Conservation (phyloP, 2,888 invertebrate species). For the Parnassius glacialis region DNA sequence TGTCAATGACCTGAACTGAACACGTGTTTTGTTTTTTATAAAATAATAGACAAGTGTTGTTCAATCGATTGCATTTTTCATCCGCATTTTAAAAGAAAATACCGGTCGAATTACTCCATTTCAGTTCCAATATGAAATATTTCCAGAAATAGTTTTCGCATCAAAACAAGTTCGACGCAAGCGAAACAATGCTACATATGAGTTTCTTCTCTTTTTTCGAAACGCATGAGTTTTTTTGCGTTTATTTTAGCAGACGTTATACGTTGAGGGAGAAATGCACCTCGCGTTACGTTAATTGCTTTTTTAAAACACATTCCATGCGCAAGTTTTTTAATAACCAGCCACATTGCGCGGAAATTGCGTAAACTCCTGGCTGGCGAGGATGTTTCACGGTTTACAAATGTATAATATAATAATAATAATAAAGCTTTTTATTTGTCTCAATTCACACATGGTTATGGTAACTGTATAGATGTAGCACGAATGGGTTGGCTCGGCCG, state of each 20-base stretch:
- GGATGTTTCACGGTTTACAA: constrained; percentile 2
- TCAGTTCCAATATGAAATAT: constrained; percentile 5
- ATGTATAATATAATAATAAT: not conserved
- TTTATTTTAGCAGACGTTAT: constrained; percentile 16
- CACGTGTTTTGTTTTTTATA: too few relatives aligned
- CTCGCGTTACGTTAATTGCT: constrained; percentile 39
- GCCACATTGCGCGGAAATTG: constrained; percentile 38
- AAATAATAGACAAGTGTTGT: too few relatives aligned
- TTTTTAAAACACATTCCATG: constrained; percentile 38
- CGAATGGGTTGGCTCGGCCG: too few relatives aligned
- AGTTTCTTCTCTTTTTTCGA: constrained; percentile 18
- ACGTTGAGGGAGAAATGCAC: constrained; percentile 23
- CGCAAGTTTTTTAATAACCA: constrained; percentile 57
- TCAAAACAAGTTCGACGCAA: constrained; percentile 1
- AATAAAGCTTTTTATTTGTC: too few relatives aligned
- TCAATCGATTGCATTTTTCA: not conserved
- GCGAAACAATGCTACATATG: constrained; percentile 13
- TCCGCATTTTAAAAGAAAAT: constrained; percentile 5
- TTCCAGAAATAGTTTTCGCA: not conserved
- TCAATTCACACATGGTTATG: too few relatives aligned
- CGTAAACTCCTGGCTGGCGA: constrained; percentile 24
- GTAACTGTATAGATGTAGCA: too few relatives aligned
- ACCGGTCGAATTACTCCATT: constrained; percentile 1
- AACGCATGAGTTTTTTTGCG: constrained; percentile 19
- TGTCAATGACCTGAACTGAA: too few relatives aligned